Percentiles rank a stretch among this genome's conserved stretches.
Evolutionary conservation across 1,140 invertebrate genomes (phyloP).

Genomic region (Myzus persicae): DNA sequence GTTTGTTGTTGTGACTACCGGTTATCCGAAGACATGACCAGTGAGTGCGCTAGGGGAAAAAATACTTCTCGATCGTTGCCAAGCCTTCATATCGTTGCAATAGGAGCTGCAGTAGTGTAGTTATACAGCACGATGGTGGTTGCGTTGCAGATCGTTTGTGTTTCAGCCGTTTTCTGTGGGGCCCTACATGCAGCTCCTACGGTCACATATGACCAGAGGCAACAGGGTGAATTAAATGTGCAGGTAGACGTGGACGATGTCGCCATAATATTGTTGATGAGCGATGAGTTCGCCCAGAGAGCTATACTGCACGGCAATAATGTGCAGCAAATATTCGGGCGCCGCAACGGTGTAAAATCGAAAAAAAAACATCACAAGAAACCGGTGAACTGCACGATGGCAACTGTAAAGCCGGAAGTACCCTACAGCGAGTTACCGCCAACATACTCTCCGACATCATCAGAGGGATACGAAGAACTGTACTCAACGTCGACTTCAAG

Average conservation of each 20-base stretch:
- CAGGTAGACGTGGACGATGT: slow-evolving; percentile 34
- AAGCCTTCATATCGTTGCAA: neutral
- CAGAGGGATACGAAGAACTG: neutral
- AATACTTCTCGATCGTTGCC: neutral
- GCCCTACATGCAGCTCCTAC: neutral
- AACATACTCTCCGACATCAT: neutral
- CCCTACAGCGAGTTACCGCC: neutral
- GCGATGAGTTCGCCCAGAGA: neutral
- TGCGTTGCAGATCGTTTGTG: slow-evolving; percentile 17
- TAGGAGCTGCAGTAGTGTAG: neutral
- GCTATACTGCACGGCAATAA: neutral
- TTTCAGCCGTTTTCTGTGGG: neutral
- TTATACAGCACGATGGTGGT: slow-evolving; percentile 24
- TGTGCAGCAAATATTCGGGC: neutral
- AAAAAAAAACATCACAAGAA: slow-evolving; percentile 36
- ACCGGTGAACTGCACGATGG: neutral
- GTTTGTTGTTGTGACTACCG: slow-evolving; percentile 24
- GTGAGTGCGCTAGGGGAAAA: neutral
- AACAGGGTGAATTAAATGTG: slow-evolving; percentile 37
- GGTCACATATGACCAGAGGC: slow-evolving; percentile 47
- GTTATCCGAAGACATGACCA: neutral
- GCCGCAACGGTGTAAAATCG: neutral
- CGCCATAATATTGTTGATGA: neutral
- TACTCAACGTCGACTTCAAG: neutral
- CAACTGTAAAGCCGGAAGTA: neutral